phyloP scores from a whole-genome alignment of 2,888 invertebrate genomes.

The Smittia aterrima region DNA sequence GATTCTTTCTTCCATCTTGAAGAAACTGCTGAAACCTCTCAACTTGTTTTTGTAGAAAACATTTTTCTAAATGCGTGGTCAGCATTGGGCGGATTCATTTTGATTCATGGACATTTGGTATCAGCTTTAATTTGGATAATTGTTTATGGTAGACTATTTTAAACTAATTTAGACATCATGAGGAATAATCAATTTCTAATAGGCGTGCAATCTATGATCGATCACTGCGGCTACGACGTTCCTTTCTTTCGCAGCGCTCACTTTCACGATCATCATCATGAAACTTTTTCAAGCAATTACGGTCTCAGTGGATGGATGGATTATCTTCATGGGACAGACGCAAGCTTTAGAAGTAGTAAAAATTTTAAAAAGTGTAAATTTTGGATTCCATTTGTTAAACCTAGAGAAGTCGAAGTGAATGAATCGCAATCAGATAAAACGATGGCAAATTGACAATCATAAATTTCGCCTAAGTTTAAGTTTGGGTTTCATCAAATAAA shows the following conservation, averaged over 20 bases:
- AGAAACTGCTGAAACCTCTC: no score
- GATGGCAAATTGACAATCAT: no score
- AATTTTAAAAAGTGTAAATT: neutral
- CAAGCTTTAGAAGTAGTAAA: neutral
- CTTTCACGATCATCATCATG: neutral
- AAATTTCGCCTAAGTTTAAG: no score
- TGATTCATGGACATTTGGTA: slow-evolving; percentile 16
- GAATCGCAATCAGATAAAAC: no score
- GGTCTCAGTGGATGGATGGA: neutral
- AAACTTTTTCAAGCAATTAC: neutral
- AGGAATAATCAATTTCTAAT: no score
- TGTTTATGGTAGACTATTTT: neutral
- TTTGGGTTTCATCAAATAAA: no score
- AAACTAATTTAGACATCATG: neutral
- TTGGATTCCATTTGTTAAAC: no score
- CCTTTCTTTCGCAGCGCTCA: slow-evolving; percentile 17
- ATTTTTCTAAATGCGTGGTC: slow-evolving; percentile 34
- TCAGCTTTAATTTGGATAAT: slow-evolving; percentile 14
- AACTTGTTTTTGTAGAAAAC: no score
- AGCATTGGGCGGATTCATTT: neutral
- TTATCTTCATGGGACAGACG: neutral
- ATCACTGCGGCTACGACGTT: slow-evolving; percentile 39
- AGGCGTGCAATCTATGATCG: neutral
- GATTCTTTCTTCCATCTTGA: no score
- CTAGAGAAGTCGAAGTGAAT: no score